A percentile compares a stretch with the other conserved stretches of the same genome.
These are phyloP conservation scores for Pocillopora meandrina DNA, from an alignment of 92 coral and sea anemone genomes.

Conservation along the genomic window DNA sequence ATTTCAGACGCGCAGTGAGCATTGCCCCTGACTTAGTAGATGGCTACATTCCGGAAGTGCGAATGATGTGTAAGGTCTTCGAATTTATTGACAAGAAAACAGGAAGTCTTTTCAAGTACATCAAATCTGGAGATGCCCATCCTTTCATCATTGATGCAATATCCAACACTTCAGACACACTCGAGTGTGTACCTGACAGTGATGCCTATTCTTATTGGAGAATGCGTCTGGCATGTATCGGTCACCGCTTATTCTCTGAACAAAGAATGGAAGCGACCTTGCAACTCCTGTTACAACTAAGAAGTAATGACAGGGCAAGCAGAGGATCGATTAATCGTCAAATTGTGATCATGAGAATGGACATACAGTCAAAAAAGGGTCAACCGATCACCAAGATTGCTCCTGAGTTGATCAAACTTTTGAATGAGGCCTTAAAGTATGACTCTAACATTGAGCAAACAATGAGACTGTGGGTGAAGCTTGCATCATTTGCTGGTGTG, in stretches of 20 bases:
- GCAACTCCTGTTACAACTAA: conserved; percentile 41
- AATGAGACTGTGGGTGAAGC: conserved; percentile 69
- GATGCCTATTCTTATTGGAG: conserved; percentile 54
- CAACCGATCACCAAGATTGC: conserved; percentile 35
- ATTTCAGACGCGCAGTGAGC: conserved; percentile 65
- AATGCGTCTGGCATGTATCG: conserved; percentile 51
- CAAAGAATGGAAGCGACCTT: conserved; percentile 24
- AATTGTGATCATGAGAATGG: conserved; percentile 54
- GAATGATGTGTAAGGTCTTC: conserved; percentile 70
- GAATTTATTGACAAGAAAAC: conserved; percentile 39
- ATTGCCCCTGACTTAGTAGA: conserved; percentile 51
- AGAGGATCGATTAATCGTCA: conserved; percentile 65
- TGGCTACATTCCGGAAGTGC: conserved; percentile 63
- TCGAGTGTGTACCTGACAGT: conserved; percentile 66
- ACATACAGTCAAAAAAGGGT: conserved; percentile 25
- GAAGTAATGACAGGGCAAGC: conserved; percentile 44
- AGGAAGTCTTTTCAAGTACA: conserved; percentile 50
- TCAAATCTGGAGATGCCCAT: conserved; percentile 30
- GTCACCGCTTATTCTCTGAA: background rate
- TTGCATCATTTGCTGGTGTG: conserved; percentile 63
- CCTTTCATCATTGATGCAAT: conserved; percentile 61
- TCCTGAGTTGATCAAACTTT: conserved; percentile 19
- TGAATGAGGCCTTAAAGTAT: conserved; percentile 51
- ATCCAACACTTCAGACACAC: conserved; percentile 51
- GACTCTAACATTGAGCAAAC: conserved; percentile 50